A percentile compares a stretch with the other conserved stretches of the same genome.
These are phyloP conservation scores for Cavia porcellus DNA, from an alignment of 2,113 vertebrate species.

Conservation along the genomic window DNA sequence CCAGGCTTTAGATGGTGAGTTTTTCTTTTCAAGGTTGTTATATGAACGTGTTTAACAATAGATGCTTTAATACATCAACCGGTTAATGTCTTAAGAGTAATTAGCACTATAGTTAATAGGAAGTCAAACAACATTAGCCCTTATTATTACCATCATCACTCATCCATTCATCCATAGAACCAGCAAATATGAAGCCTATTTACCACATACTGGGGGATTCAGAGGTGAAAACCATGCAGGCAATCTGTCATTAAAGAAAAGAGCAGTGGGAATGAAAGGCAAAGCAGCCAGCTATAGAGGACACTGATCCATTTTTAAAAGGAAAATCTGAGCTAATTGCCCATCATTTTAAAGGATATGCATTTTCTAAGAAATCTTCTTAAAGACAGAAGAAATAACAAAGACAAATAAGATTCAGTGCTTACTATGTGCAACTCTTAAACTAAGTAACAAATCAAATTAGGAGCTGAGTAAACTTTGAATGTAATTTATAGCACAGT, in stretches of 20 bases:
- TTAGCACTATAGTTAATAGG: not conserved
- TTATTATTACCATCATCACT: not conserved
- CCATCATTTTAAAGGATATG: not conserved
- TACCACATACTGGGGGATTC: not conserved
- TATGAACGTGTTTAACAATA: not conserved
- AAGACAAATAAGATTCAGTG: not conserved
- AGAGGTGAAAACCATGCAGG: not conserved
- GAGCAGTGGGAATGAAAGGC: not conserved
- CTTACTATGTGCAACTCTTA: not conserved
- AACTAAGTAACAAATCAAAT: not conserved
- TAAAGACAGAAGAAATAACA: not conserved
- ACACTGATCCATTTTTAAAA: not conserved
- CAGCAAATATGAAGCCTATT: not conserved
- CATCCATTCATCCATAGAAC: not conserved
- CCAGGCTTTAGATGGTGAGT: not conserved
- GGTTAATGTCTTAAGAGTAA: conserved; percentile 30
- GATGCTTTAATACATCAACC: not conserved
- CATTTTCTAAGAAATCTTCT: not conserved
- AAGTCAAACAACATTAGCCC: not conserved
- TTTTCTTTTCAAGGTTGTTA: conserved; percentile 14
- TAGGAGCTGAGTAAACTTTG: not conserved
- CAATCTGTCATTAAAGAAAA: not conserved
- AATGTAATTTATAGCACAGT: not conserved
- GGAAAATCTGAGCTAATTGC: not conserved
- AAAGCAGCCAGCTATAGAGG: not conserved